Conservation (phyloP, 2,797 vertebrate genomes). For the Lagorchestes hirsutus region DNA sequence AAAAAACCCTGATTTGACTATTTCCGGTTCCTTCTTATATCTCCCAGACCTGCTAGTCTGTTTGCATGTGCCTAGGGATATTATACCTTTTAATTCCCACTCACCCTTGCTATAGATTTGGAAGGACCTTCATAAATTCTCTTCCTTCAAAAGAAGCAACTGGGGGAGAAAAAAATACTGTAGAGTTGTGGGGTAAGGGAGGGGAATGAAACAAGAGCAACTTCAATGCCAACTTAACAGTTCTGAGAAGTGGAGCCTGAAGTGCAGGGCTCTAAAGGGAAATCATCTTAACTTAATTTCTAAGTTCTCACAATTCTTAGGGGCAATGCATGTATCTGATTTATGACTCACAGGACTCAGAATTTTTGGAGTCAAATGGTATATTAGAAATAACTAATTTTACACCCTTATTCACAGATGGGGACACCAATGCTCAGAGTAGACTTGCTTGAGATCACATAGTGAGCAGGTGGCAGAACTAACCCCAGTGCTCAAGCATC, state of each 20-base stretch:
- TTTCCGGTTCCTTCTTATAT: background rate
- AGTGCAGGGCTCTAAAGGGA: background rate
- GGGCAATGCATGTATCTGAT: background rate
- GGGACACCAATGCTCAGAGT: background rate
- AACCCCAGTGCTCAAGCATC: background rate
- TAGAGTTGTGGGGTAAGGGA: background rate
- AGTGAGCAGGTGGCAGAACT: background rate
- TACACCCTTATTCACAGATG: background rate
- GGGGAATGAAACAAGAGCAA: background rate
- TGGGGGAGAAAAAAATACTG: too few species aligned
- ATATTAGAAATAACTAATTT: background rate
- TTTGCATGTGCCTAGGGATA: background rate
- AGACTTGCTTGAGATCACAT: background rate
- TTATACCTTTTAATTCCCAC: background rate
- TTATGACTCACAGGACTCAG: background rate
- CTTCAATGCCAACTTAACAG: background rate
- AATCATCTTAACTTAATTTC: background rate
- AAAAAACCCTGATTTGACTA: background rate
- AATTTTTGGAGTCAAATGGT: background rate
- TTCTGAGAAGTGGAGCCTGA: background rate
- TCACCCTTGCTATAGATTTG: background rate
- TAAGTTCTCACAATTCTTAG: background rate
- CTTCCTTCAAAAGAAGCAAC: too few species aligned
- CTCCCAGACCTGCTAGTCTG: background rate
- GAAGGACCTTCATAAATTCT: too few species aligned